phyloP scores from a whole-genome alignment of 2,113 vertebrate species.

The Chionis minor region DNA sequence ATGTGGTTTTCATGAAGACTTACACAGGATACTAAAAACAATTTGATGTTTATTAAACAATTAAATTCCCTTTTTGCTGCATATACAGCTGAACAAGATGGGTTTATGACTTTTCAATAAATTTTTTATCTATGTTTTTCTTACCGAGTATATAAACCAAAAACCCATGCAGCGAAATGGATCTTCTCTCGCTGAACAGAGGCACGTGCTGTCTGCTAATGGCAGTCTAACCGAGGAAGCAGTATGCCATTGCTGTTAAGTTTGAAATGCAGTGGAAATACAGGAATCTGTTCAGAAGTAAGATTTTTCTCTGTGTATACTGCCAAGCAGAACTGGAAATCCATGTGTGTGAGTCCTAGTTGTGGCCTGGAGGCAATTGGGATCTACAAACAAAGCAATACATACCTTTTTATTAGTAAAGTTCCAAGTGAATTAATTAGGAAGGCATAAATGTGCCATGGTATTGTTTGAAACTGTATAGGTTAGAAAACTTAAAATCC shows the following conservation, averaged over 20 bases:
- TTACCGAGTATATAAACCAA: background rate
- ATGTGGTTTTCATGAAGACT: slow-evolving; percentile 7
- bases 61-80: background rate
- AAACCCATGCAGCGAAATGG: background rate
- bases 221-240: background rate
- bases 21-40: slow-evolving; percentile 18
- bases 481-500: background rate
- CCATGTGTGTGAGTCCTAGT: background rate
- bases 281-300: background rate
- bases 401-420: background rate
- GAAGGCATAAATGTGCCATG: background rate
- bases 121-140: slow-evolving; percentile 16
- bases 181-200: background rate
- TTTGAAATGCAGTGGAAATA: background rate
- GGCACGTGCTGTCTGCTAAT: background rate
- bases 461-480: background rate
- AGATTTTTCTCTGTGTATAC: background rate
- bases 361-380: background rate
- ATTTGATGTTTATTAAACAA: slow-evolving; percentile 49
- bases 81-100: background rate
- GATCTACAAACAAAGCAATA: background rate
- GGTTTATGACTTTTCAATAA: slow-evolving; percentile 22
- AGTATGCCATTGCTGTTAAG: background rate
- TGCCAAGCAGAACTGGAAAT: background rate
- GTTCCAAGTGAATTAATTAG: background rate